phyloP scores from a whole-genome alignment of 2,113 vertebrate genomes.

The Guaruba guarouba region DNA sequence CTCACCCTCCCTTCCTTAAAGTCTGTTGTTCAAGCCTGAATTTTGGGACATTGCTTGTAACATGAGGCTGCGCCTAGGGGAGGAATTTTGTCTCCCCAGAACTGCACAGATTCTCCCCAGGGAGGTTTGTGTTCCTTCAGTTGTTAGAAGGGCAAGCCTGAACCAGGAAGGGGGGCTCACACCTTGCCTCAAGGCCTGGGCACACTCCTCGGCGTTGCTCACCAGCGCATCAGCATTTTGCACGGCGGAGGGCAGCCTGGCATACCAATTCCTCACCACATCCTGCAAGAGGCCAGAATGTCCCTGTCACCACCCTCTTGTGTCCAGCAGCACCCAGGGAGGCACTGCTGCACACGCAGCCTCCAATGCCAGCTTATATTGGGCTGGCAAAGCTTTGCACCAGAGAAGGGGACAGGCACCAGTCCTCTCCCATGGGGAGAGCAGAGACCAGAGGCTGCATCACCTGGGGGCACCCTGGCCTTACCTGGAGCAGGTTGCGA shows the following conservation, averaged over 20 bases:
- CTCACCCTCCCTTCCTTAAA: not conserved
- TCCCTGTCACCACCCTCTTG: not conserved
- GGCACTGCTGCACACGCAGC: rapidly evolving
- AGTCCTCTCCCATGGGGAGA: rapidly evolving
- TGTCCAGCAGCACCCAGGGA: not conserved
- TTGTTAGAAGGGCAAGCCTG: rapidly evolving
- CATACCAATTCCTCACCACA: slow-evolving; percentile 93
- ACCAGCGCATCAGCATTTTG: slow-evolving; percentile 81
- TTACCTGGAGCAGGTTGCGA: slow-evolving; percentile 93
- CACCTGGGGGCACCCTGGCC: not conserved
- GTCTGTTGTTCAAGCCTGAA: not conserved
- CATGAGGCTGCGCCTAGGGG: rapidly evolving
- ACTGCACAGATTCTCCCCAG: not conserved
- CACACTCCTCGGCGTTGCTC: slow-evolving; percentile 83
- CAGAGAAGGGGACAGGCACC: not conserved
- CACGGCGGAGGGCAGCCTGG: slow-evolving; percentile 81
- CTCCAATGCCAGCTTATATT: not conserved
- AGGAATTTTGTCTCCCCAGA: not conserved
- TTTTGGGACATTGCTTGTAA: not conserved
- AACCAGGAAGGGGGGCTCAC: not conserved
- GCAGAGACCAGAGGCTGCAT: not conserved
- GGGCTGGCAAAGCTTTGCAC: not conserved
- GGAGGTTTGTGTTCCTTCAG: not conserved
- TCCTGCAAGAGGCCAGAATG: slow-evolving; percentile 74
- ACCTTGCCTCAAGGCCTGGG: slow-evolving; percentile 76